phyloP scores from a whole-genome alignment of 2,113 vertebrate species.

The Channa maculata region DNA sequence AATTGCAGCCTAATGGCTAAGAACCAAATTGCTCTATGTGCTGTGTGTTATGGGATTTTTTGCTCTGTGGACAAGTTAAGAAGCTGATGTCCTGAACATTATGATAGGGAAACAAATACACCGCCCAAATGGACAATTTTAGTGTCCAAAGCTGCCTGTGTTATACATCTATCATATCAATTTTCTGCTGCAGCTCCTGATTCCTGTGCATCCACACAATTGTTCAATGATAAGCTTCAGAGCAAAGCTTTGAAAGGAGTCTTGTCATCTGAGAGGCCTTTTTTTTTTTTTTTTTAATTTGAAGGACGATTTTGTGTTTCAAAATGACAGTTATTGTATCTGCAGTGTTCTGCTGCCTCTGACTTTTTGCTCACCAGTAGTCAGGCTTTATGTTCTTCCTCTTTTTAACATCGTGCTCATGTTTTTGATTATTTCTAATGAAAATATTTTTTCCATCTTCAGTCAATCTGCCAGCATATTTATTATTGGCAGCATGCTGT shows the following conservation, averaged over 20 bases:
- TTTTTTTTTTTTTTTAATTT: not conserved
- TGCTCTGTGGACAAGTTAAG: too few species aligned
- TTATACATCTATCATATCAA: too few species aligned
- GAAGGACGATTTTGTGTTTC: conserved; percentile 18
- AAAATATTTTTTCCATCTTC: not conserved
- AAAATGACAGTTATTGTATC: conserved; percentile 9
- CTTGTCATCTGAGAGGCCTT: not conserved
- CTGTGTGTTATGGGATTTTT: too few species aligned
- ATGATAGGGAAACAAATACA: too few species aligned
- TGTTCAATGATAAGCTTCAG: not conserved
- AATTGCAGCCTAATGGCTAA: too few species aligned
- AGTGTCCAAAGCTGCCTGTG: too few species aligned
- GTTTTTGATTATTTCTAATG: conserved; percentile 1
- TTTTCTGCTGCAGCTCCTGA: not conserved
- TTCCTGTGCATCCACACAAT: not conserved
- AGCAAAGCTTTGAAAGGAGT: conserved; percentile 13
- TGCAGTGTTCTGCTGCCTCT: not conserved
- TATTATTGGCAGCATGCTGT: conserved; percentile 6
- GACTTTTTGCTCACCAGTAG: conserved; percentile 1
- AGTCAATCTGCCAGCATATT: not conserved
- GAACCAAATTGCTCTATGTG: too few species aligned
- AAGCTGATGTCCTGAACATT: not conserved
- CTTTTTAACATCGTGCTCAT: not conserved
- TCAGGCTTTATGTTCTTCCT: not conserved
- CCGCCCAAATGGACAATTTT: too few species aligned